phyloP scores from a whole-genome alignment of 2,888 invertebrate species.

The Drosophila anomalipes region DNA sequence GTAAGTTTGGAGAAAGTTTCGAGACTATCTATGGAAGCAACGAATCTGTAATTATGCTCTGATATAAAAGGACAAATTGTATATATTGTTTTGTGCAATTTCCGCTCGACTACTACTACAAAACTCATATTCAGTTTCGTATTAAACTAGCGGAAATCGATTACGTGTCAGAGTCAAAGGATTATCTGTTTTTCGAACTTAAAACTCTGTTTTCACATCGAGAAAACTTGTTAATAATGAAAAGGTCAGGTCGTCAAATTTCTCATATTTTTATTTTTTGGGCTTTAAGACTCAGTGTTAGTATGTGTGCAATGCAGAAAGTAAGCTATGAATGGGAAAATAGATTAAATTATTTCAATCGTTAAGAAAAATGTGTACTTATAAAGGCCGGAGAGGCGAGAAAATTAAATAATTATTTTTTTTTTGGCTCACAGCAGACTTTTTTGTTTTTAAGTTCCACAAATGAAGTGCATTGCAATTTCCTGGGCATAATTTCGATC shows the following conservation, averaged over 20 bases:
- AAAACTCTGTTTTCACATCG: neutral
- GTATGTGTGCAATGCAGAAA: too few species aligned
- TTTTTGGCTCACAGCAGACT: neutral
- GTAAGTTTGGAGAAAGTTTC: slow-evolving; percentile 41
- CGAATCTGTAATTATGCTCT: neutral
- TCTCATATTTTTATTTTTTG: too few species aligned
- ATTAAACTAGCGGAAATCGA: neutral
- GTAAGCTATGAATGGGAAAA: too few species aligned
- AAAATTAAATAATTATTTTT: neutral
- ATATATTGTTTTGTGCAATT: neutral
- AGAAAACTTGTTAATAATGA: too few species aligned
- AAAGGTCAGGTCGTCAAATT: neutral
- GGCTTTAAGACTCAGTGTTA: too few species aligned
- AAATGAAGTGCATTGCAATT: neutral
- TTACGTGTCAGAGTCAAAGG: neutral
- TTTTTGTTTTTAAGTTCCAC: neutral
- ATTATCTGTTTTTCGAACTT: neutral
- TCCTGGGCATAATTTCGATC: neutral
- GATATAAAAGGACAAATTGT: neutral
- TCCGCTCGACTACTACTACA: neutral
- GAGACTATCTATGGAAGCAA: neutral
- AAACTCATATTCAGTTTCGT: neutral
- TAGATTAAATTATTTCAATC: too few species aligned
- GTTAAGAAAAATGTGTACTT: neutral
- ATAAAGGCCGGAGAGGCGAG: neutral